Evolutionary conservation across 2,888 invertebrate genomes (phyloP), one percentile per base, ranked within the genome.

Genomic region (Limnephilus marmoratus): DNA sequence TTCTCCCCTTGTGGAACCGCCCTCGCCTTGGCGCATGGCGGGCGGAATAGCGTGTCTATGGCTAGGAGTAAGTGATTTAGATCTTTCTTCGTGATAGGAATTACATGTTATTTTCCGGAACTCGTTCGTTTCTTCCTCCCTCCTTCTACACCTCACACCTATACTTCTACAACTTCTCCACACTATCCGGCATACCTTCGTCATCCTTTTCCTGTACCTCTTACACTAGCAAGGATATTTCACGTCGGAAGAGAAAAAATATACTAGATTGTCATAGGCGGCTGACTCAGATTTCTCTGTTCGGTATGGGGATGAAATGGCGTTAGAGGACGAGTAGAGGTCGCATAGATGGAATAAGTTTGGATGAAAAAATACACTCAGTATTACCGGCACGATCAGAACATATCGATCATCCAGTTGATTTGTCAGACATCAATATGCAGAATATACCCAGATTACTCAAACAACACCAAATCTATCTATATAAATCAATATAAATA

Each of bases 101-200:
- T 86, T 86, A 86, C 86, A 86, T 86, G 86, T 86, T 86, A 86
- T 86, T 86, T 86, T 49, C 86, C 86, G 86, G 45, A 86, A 86
- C 86, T 86, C 86, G 37, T 86, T 86, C 86, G 9, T 45, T 15
- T 29, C 86, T 45, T 86, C 86, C 86, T 13, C n/a, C 24, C 18
- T 37, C 83, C 83, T 83, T 82, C 82, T 15, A 18, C 31, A 18
- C 83, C 34, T 29, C 29, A 3, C 83, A 18, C 37, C 1, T 34
- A n/a, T 5, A n/a, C 85, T 41, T 37, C 85, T 41, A n/a, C 85
- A n/a, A 12, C n/a, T 68, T 68, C 68, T 68, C 24, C 24, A 68
- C 68, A 68, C 68, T 68, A 18, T 68, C 24, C 24, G 24, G 68
- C n/a, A n/a, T 24, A 68, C 68, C 68, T 68, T 68, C 68, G 68